Conservation (phyloP, 2,888 invertebrate species). For the Tetranychus piercei region DNA sequence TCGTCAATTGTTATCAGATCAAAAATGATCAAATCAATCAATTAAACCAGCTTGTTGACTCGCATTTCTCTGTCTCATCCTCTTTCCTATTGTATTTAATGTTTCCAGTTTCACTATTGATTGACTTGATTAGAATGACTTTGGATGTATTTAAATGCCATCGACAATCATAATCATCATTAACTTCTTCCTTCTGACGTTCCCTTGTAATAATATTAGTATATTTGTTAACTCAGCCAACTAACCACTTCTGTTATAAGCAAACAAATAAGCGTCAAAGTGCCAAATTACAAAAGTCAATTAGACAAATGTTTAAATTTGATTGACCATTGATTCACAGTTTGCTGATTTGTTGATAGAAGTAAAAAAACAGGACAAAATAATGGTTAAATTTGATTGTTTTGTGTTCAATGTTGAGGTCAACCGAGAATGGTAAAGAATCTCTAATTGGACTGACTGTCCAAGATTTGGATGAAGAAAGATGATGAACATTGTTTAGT, state of each 20-base stretch:
- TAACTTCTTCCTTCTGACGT: background rate
- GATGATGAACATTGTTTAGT: background rate
- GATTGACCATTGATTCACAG: too few species aligned
- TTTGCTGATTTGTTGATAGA: too few species aligned
- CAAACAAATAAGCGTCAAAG: too few species aligned
- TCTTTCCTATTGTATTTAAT: too few species aligned
- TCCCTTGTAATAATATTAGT: background rate
- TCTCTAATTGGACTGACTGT: background rate
- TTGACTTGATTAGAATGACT: background rate
- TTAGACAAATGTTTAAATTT: too few species aligned
- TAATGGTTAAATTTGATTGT: too few species aligned
- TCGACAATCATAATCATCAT: background rate
- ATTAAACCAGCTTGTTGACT: background rate
- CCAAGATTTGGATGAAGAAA: background rate
- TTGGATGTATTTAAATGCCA: background rate
- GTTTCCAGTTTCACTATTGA: background rate
- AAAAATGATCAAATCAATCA: background rate
- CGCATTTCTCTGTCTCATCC: too few species aligned
- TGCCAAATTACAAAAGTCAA: too few species aligned
- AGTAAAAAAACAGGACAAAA: too few species aligned
- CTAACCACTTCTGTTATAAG: too few species aligned
- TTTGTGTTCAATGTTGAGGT: background rate
- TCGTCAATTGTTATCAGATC: background rate
- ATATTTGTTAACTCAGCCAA: too few species aligned
- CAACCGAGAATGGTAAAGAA: background rate